Evolutionary conservation across 2,113 vertebrate genomes (phyloP).

Genomic region (Drymodes brunneopygia): DNA sequence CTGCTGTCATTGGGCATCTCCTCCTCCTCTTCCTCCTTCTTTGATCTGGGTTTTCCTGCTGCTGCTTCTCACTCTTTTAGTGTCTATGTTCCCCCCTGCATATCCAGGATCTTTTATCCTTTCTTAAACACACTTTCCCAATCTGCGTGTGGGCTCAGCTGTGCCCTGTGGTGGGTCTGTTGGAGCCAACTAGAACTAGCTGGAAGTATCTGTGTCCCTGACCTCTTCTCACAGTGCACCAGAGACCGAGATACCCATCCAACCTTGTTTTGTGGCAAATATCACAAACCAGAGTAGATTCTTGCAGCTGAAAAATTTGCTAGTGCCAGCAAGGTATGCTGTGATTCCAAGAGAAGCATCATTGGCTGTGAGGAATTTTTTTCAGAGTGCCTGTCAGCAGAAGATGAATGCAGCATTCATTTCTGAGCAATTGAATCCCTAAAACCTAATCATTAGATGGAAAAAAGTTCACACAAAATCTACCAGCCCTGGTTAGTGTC

Average conservation of each 20-base stretch:
- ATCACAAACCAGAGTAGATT: not conserved
- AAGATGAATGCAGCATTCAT: not conserved
- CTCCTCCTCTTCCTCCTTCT: not conserved
- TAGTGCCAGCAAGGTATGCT: not conserved
- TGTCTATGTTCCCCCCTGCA: accelerated
- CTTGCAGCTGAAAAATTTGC: not conserved
- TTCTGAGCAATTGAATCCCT: not conserved
- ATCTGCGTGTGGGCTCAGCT: not conserved
- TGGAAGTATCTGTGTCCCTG: not conserved
- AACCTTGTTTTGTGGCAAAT: not conserved
- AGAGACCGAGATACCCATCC: not conserved
- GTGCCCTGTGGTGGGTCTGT: not conserved
- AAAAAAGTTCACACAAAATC: not conserved
- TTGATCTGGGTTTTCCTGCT: not conserved
- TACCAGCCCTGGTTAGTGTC: not conserved
- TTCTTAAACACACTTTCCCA: not conserved
- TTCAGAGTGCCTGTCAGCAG: not conserved
- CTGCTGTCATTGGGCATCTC: not conserved
- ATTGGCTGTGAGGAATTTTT: not conserved
- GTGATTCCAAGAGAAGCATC: not conserved
- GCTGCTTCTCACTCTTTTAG: not conserved
- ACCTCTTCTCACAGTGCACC: not conserved
- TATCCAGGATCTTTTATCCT: not conserved
- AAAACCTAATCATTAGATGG: not conserved
- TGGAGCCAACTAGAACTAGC: not conserved